Percentiles rank a stretch among this genome's conserved stretches.
Evolutionary conservation across 2,888 invertebrate genomes (phyloP).

Genomic region (Deilephila porcellus): DNA sequence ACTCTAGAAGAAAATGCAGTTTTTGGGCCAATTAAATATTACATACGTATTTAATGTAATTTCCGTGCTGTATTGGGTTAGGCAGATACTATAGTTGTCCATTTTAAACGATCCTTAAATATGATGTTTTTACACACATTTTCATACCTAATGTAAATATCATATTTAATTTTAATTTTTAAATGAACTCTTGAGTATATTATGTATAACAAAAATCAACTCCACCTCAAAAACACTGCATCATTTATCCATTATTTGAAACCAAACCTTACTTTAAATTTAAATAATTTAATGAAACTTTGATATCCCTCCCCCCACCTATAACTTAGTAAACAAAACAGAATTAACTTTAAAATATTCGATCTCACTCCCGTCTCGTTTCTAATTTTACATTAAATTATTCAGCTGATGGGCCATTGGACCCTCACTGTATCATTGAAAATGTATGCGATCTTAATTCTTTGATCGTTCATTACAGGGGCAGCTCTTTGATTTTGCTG

Average conservation of each 20-base stretch:
- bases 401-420: constrained; percentile 11
- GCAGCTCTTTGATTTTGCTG: constrained; percentile 17
- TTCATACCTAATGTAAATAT: no score
- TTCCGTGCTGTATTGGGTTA: no score
- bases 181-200: no score
- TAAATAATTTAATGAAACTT: background rate
- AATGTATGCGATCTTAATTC: constrained; percentile 12
- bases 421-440: constrained; percentile 18
- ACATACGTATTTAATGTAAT: no score
- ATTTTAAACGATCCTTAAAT: no score
- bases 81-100: no score
- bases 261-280: background rate
- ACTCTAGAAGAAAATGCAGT: no score
- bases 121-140: no score
- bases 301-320: background rate
- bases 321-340: constrained; percentile 11
- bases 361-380: constrained; percentile 19
- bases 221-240: no score
- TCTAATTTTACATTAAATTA: constrained; percentile 23
- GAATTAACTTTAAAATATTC: constrained; percentile 22
- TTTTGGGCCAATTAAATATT: no score
- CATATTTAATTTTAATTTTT: no score
- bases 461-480: constrained; percentile 29
- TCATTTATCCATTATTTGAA: background rate
- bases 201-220: no score